Evolutionary conservation across 2,888 invertebrate genomes (phyloP).

Genomic region (Ptilodon capucinus): DNA sequence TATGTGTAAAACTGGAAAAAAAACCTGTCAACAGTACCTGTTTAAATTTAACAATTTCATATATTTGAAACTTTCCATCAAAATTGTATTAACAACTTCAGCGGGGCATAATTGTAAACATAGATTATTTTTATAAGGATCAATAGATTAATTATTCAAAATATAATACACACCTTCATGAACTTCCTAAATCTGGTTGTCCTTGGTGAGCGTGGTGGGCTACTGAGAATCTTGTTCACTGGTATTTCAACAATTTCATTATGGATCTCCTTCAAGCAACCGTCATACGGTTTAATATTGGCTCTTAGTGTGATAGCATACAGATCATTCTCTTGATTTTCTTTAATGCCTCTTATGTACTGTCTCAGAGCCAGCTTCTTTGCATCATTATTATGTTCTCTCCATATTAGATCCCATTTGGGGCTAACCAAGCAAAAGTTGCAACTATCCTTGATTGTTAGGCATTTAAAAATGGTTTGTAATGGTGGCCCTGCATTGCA

Average conservation of each 20-base stretch:
- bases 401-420: slow-evolving; percentile 63
- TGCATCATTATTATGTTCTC: slow-evolving; percentile 48
- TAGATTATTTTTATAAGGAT: too few species aligned
- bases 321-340: slow-evolving; percentile 62
- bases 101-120: too few species aligned
- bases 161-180: slow-evolving; percentile 52
- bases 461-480: slow-evolving; percentile 59
- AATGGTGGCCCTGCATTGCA: slow-evolving; percentile 55
- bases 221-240: slow-evolving; percentile 35
- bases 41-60: too few species aligned
- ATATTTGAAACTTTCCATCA: too few species aligned
- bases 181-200: slow-evolving; percentile 68
- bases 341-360: slow-evolving; percentile 55
- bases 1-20: too few species aligned
- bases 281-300: slow-evolving; percentile 32
- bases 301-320: slow-evolving; percentile 34
- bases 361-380: slow-evolving; percentile 51
- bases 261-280: slow-evolving; percentile 60
- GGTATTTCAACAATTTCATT: slow-evolving; percentile 49
- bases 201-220: slow-evolving; percentile 67
- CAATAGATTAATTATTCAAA: too few species aligned
- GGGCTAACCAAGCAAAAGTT: slow-evolving; percentile 67
- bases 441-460: slow-evolving; percentile 65
- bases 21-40: background rate
- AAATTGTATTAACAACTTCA: too few species aligned